These are phyloP conservation scores for Urosaurus nigricauda DNA, from an alignment of 2,797 vertebrate genomes.

Conservation along the genomic window DNA sequence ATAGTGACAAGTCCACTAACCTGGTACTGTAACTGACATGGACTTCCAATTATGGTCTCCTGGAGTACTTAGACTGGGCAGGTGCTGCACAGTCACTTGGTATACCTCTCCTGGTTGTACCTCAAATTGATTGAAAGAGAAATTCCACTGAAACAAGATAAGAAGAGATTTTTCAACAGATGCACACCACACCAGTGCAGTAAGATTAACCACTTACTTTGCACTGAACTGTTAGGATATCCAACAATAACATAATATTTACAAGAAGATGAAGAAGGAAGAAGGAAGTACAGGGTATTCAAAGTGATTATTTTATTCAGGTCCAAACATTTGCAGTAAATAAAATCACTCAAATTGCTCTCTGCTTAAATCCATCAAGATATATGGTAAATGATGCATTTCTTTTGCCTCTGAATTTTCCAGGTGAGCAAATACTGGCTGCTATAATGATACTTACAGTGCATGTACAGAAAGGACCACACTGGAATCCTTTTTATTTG, in stretches of 20 bases:
- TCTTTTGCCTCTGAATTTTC: no score
- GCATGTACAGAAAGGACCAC: background rate
- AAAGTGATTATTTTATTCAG: background rate
- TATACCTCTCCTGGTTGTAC: slow-evolving; percentile 80
- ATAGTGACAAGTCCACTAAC: slow-evolving; percentile 40
- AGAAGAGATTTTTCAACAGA: background rate
- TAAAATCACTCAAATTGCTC: background rate
- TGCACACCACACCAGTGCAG: background rate
- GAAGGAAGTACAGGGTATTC: background rate
- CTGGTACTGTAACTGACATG: slow-evolving; percentile 63
- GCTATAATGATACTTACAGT: background rate
- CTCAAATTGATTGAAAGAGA: slow-evolving; percentile 80
- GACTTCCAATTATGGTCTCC: slow-evolving; percentile 78
- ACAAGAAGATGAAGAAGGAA: background rate
- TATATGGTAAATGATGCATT: background rate
- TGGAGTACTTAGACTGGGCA: slow-evolving; percentile 74
- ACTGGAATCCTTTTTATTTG: background rate
- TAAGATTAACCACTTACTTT: slow-evolving; percentile 22
- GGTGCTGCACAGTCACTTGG: slow-evolving; percentile 80
- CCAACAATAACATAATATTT: background rate
- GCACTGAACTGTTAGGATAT: background rate
- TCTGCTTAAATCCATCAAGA: background rate
- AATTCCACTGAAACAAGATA: slow-evolving; percentile 78
- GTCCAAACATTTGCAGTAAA: background rate
- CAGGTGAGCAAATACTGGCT: background rate